These are phyloP conservation scores for Cephalotes varians DNA, from an alignment of 2,888 invertebrate species.

Conservation along the genomic window DNA sequence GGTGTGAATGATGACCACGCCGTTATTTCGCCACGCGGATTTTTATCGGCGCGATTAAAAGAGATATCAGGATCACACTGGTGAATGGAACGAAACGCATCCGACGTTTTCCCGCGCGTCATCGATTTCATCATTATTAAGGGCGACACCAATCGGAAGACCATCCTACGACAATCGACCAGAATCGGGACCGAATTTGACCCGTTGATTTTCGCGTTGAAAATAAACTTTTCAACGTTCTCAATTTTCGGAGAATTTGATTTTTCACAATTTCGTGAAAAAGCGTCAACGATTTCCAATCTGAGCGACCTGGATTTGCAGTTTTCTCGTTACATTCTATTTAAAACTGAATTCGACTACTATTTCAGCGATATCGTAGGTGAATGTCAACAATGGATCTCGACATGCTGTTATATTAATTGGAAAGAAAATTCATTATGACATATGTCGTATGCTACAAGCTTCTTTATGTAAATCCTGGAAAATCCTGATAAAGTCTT, in stretches of 20 bases:
- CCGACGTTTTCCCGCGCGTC: background rate
- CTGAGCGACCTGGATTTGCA: conserved; percentile 35
- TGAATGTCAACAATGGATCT: background rate
- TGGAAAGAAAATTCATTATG: background rate
- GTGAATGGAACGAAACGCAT: background rate
- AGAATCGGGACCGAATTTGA: conserved; percentile 5
- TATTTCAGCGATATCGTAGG: conserved; percentile 27
- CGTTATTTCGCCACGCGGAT: background rate
- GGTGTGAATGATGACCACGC: background rate
- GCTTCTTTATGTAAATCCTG: conserved; percentile 2
- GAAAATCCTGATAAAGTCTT: background rate
- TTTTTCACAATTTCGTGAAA: conserved; percentile 42
- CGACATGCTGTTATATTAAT: conserved; percentile 17
- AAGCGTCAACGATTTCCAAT: conserved; percentile 48
- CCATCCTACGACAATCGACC: background rate
- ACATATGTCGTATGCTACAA: background rate
- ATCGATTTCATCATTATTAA: conserved; percentile 50
- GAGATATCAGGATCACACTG: background rate
- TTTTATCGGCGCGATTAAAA: conserved; percentile 39
- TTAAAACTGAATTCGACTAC: conserved; percentile 37
- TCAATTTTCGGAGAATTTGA: conserved; percentile 46
- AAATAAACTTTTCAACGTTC: conserved; percentile 49
- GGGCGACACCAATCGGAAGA: conserved; percentile 35
- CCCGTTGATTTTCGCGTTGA: conserved; percentile 36
- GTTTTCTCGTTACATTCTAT: conserved; percentile 49